Percentiles rank a stretch among this genome's conserved stretches.
Evolutionary conservation across 2,113 vertebrate genomes (phyloP).

Genomic region (Tetrax tetrax): DNA sequence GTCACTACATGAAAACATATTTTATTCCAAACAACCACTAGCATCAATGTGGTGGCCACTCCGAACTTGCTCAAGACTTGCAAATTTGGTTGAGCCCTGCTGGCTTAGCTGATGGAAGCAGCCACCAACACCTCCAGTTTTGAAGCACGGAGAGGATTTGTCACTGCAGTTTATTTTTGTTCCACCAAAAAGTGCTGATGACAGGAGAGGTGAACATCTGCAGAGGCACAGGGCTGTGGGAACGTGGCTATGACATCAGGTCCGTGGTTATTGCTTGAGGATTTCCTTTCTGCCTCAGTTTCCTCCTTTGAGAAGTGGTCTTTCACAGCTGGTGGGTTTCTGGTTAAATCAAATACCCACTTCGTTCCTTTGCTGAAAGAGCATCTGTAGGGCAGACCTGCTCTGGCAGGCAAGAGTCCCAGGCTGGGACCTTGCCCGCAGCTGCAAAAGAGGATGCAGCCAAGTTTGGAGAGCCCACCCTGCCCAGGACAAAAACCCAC

Average conservation of each 20-base stretch:
- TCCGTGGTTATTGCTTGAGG: not conserved
- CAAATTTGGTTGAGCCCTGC: not conserved
- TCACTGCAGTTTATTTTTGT: not conserved
- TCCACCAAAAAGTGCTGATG: not conserved
- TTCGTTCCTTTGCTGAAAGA: not conserved
- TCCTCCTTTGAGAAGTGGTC: not conserved
- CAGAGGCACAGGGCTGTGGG: not conserved
- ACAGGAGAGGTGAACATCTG: not conserved
- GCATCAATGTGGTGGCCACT: not conserved
- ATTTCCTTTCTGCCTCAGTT: not conserved
- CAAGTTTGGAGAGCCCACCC: not conserved
- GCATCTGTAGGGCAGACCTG: not conserved
- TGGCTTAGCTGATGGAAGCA: not conserved
- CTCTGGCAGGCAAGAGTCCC: not conserved
- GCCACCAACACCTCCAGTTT: not conserved
- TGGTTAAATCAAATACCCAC: not conserved
- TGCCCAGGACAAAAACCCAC: not conserved
- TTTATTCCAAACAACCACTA: not conserved
- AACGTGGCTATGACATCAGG: not conserved
- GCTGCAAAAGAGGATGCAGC: not conserved
- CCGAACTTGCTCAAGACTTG: not conserved
- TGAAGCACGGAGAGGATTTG: accelerated
- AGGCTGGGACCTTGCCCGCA: not conserved
- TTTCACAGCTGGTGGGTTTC: not conserved
- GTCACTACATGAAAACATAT: not conserved